Base-by-base conservation (phyloP, 2,888 invertebrate species). In the Endomychus coccineus region DNA sequence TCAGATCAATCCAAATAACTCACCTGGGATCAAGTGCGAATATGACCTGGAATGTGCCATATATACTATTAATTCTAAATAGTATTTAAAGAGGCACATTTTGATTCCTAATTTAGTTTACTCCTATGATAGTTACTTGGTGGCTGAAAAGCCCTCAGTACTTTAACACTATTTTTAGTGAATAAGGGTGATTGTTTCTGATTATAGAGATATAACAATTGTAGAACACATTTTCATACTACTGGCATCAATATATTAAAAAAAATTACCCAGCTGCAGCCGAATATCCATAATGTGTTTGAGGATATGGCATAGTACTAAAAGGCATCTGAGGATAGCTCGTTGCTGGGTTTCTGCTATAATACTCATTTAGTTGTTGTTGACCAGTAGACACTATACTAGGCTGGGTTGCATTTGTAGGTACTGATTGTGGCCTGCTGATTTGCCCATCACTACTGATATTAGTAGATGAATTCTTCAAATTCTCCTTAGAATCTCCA, bases 291-390 rank as follows among this genome's bases (percentile, higher is more conserved):
- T 55, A 58, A 40, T 55, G 57, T 43, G 59, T 59, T 27, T 56
- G 55, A 7, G 56, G 57, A 43, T 58, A 60, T 14, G 59, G 55
- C 43, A 61, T 44, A 24, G 51, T 55, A 23, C 56, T 46, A 39
- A 58, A 61, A 32, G 52, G 52, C 52, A 58, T 54, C 31, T 57
- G 56, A 11, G 54, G 51, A 35, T 53, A 51, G 19, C 38, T 40
- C 38, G 40, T 52, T 32, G 52, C 45, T 24, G 52, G 50, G 14
- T 53, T 50, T 38, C 59, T 54, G 31, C 54, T 56, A 41, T 61
- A 63, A 43, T 62, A 62, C 39, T 61, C 61, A 38, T 43, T 54
- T 42, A 59, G 49, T 24, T 55, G 56, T 4, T 54, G 49, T 42
- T 52, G 55, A 16, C 39, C 34, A 27, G 31, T 40, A 13, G 48